phyloP scores from a whole-genome alignment of 2,797 vertebrate genomes.

The Sphenodon punctatus region DNA sequence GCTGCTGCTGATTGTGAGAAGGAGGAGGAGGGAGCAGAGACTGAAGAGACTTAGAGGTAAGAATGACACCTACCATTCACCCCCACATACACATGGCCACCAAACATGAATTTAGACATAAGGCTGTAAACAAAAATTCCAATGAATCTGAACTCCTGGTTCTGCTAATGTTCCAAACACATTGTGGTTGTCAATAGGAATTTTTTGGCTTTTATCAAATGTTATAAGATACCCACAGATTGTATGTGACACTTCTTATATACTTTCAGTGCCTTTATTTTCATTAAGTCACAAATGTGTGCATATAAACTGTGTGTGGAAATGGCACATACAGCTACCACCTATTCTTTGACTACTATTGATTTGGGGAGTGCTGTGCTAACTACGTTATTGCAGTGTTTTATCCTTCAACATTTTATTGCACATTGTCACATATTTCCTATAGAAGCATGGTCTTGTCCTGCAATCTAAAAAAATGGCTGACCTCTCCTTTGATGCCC shows the following conservation, averaged over 20 bases:
- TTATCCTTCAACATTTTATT: neutral
- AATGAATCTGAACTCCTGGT: neutral
- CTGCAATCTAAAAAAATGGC: too few relatives aligned
- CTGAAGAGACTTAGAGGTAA: constrained; percentile 95
- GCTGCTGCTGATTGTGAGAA: constrained; percentile 90
- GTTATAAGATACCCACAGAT: neutral
- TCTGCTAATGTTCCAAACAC: neutral
- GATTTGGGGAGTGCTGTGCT: neutral
- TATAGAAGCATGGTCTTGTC: too few relatives aligned
- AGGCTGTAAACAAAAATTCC: neutral
- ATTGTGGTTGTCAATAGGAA: neutral
- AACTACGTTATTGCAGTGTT: neutral
- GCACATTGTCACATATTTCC: neutral
- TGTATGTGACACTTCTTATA: neutral
- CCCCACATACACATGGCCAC: accelerated
- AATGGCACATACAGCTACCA: neutral
- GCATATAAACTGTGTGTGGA: neutral
- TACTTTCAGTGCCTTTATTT: neutral
- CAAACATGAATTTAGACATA: accelerated
- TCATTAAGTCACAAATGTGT: neutral
- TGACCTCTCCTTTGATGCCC: too few relatives aligned
- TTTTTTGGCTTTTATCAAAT: neutral
- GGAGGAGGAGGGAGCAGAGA: constrained; percentile 93
- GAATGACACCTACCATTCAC: neutral
- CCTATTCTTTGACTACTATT: neutral